These are phyloP conservation scores for Catostomus latipinnis DNA, from an alignment of 2,797 vertebrate species.

Conservation along the genomic window DNA sequence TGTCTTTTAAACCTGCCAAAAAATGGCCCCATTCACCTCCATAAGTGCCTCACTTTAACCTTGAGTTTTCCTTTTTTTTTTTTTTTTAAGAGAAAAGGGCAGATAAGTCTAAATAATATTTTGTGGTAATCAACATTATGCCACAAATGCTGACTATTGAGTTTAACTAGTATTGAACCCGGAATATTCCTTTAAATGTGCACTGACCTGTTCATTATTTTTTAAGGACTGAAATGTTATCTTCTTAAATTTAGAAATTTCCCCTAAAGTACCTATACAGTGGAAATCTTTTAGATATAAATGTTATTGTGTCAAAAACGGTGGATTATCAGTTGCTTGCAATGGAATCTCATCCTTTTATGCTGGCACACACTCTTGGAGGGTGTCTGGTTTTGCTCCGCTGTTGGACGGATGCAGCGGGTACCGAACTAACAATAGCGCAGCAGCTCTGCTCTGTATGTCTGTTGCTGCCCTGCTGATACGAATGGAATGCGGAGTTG, in stretches of 20 bases:
- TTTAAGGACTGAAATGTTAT: no score
- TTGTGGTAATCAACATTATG: no score
- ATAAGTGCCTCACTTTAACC: no score
- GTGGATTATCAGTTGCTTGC: neutral
- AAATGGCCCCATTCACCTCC: no score
- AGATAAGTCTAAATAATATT: no score
- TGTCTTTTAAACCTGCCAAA: no score
- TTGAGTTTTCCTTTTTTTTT: no score
- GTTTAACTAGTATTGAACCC: no score
- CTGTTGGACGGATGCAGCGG: conserved; percentile 78
- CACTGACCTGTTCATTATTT: neutral
- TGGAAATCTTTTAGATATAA: neutral
- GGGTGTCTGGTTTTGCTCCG: conserved; percentile 62
- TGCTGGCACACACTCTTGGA: neutral
- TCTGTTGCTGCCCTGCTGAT: conserved; percentile 87
- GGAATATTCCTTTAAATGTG: neutral
- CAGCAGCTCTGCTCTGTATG: conserved; percentile 73
- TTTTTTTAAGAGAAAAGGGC: no score
- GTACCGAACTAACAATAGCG: conserved; percentile 82
- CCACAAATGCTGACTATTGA: no score
- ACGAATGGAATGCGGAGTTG: conserved; percentile 93
- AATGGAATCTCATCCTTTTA: neutral
- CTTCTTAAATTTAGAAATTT: no score
- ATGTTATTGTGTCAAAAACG: neutral
- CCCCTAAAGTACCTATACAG: neutral